Evolutionary conservation across 2,113 vertebrate species (phyloP).

Genomic region (Gambusia holbrooki): DNA sequence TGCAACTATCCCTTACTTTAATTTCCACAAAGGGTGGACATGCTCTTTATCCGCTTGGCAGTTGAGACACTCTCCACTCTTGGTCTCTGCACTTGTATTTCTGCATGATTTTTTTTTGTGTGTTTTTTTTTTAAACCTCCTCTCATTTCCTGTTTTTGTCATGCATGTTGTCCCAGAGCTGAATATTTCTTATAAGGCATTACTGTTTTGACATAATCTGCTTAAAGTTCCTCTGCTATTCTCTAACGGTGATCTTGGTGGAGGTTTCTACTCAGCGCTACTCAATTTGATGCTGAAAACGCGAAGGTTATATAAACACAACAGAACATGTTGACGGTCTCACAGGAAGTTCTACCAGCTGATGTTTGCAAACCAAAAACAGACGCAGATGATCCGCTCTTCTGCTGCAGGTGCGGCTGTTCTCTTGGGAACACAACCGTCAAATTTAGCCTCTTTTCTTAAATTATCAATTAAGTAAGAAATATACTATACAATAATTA

Average conservation of each 20-base stretch:
- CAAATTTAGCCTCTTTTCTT: constrained; percentile 21
- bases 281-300: not conserved
- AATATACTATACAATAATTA: not conserved
- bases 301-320: not conserved
- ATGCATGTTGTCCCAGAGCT: not conserved
- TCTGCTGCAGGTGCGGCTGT: constrained; percentile 49
- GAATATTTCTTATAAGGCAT: not conserved
- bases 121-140: not conserved
- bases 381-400: constrained; percentile 4
- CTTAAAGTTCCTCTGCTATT: not conserved
- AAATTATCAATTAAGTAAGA: no score
- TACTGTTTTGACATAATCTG: not conserved
- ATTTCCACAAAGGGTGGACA: not conserved
- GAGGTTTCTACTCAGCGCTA: not conserved
- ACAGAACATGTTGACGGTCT: not conserved
- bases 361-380: not conserved
- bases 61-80: no score
- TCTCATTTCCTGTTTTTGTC: not conserved
- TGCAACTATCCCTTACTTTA: not conserved
- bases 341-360: not conserved
- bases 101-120: not conserved
- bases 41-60: not conserved
- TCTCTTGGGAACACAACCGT: constrained; percentile 58
- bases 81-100: not conserved
- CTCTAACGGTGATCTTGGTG: not conserved